Conservation (phyloP, 2,797 vertebrate genomes). For the Lemur catta region DNA sequence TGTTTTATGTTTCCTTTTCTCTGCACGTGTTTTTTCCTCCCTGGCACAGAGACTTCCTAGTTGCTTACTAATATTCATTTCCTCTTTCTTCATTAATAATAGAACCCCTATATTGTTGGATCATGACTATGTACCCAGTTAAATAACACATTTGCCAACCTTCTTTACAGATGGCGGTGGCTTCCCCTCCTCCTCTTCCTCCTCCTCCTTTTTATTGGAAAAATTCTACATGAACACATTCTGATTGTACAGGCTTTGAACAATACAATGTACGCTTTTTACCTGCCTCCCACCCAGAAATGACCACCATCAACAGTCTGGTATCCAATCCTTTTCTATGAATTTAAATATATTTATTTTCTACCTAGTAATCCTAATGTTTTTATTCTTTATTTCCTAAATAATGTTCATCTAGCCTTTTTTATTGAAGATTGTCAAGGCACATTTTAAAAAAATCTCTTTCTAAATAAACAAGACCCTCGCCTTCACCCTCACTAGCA, state of each 20-base stretch:
- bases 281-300: neutral
- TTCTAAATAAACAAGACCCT: neutral
- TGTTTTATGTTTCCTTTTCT: neutral
- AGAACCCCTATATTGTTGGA: neutral
- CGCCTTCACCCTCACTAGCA: too few relatives aligned
- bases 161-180: neutral
- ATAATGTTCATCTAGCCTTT: neutral
- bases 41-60: neutral
- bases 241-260: neutral
- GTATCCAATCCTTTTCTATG: neutral
- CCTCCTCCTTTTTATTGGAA: neutral
- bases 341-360: slow-evolving; percentile 3
- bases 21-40: neutral
- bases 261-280: neutral
- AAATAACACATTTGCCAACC: neutral
- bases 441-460: neutral
- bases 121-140: neutral
- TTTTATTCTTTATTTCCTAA: neutral
- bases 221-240: neutral
- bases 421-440: neutral
- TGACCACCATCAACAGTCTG: neutral
- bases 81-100: neutral
- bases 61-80: neutral
- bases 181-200: neutral
- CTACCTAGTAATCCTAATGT: neutral